These are phyloP conservation scores for Cepaea nemoralis DNA, from an alignment of 1,140 invertebrate species.

Conservation along the genomic window DNA sequence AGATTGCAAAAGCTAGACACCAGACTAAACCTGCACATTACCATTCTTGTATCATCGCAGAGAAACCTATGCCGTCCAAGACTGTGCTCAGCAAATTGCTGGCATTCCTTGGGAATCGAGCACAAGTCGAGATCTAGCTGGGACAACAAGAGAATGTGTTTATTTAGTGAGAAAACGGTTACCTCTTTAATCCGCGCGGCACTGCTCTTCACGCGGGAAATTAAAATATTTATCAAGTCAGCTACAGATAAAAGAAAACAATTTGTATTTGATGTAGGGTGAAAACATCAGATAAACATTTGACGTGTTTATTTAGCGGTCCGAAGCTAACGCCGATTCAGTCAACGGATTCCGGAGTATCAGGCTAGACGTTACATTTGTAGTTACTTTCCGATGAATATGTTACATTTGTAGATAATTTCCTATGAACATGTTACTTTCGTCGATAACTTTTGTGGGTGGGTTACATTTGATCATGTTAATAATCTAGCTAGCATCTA, in stretches of 20 bases:
- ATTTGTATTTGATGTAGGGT: background rate
- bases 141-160: background rate
- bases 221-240: background rate
- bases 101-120: background rate
- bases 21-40: no score
- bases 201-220: background rate
- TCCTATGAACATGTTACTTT: no score
- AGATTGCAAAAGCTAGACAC: no score
- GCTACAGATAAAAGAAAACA: background rate
- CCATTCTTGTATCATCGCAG: no score
- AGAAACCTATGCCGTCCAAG: background rate
- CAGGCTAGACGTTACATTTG: no score
- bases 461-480: no score
- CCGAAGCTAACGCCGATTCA: background rate
- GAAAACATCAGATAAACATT: background rate
- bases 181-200: background rate
- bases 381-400: no score
- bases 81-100: background rate
- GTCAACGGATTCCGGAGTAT: no score
- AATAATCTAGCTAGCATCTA: no score
- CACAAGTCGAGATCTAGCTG: background rate
- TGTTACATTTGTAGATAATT: no score
- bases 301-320: background rate
- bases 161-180: constrained; percentile 1
- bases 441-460: no score